Evolutionary conservation across 2,888 invertebrate genomes (phyloP).

Genomic region (Matsumyia berberina): DNA sequence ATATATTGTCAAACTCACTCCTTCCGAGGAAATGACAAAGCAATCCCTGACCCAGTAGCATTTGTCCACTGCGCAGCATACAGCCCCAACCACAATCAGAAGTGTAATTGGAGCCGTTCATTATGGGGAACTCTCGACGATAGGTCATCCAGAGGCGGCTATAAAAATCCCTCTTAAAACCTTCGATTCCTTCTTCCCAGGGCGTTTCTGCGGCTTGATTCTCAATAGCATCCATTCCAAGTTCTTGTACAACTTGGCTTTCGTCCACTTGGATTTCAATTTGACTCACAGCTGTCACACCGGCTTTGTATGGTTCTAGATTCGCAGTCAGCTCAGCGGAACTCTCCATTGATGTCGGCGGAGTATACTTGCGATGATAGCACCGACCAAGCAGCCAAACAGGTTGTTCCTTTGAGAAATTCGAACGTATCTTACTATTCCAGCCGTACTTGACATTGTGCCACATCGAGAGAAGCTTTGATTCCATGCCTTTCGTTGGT

Average conservation of each 20-base stretch:
- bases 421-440: constrained; percentile 91
- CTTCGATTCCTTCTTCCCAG: constrained; percentile 89
- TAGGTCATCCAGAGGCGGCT: constrained; percentile 95
- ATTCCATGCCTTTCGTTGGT: constrained; percentile 89
- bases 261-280: constrained; percentile 80
- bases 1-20: constrained; percentile 84
- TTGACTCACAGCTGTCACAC: constrained; percentile 38
- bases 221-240: constrained; percentile 84
- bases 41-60: constrained; percentile 95
- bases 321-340: constrained; percentile 82
- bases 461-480: constrained; percentile 94
- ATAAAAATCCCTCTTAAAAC: constrained; percentile 92
- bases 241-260: constrained; percentile 84
- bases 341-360: constrained; percentile 85
- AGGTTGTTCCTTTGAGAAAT: constrained; percentile 93
- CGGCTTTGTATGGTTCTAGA: constrained; percentile 66
- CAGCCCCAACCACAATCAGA: constrained; percentile 98
- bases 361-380: constrained; percentile 90
- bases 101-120: constrained; percentile 92
- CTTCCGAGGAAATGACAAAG: constrained; percentile 93
- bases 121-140: constrained; percentile 92
- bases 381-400: constrained; percentile 94
- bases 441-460: constrained; percentile 96
- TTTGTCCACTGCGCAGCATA: constrained; percentile 93
- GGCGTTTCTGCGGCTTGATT: constrained; percentile 82